phyloP scores from a whole-genome alignment of 2,888 invertebrate species.

The Tiphia femorata region DNA sequence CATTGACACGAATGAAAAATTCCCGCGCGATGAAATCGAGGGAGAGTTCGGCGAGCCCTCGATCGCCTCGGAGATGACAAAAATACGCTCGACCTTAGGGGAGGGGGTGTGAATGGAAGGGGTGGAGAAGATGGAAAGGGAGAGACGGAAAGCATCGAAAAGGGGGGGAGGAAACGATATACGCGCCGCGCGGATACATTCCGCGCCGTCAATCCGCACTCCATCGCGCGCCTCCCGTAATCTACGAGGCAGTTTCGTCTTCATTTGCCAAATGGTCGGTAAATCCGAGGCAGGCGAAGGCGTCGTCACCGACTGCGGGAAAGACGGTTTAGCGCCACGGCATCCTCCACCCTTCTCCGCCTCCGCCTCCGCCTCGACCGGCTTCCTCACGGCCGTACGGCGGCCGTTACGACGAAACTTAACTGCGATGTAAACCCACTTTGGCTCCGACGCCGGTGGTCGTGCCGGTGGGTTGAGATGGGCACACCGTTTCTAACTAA shows the following conservation, averaged over 20 bases:
- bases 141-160: neutral
- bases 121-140: no score
- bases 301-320: conserved; percentile 33
- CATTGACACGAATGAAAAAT: no score
- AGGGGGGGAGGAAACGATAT: no score
- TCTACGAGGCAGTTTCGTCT: conserved; percentile 55
- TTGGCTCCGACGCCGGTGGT: conserved; percentile 22
- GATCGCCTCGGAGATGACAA: no score
- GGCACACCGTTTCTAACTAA: conserved; percentile 37
- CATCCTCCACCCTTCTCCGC: no score
- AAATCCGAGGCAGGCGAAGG: conserved; percentile 40
- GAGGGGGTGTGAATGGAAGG: no score
- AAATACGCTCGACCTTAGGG: no score
- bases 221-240: conserved; percentile 39
- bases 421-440: conserved; percentile 54
- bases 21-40: no score
- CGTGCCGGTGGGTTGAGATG: conserved; percentile 7
- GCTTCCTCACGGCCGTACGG: neutral
- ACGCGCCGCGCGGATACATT: no score
- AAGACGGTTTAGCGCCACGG: conserved; percentile 35
- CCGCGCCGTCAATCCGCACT: no score
- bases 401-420: conserved; percentile 47
- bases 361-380: neutral
- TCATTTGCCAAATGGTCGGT: conserved; percentile 59
- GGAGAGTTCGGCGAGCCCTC: no score